Percentiles rank a stretch among this genome's conserved stretches.
Conservation (phyloP, 2,888 invertebrate genomes). For the Hofmannophila pseudospretella region DNA sequence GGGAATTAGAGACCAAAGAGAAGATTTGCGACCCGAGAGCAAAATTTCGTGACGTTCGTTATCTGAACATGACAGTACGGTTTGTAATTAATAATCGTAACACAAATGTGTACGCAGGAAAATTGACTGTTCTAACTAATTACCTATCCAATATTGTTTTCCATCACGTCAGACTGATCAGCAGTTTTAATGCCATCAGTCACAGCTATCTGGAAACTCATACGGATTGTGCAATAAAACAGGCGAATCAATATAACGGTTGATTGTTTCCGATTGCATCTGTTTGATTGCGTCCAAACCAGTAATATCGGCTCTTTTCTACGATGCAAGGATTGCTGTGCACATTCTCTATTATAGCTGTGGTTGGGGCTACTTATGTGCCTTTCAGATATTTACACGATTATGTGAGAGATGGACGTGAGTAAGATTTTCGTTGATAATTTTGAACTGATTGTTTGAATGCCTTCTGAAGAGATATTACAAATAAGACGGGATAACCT, state of each 20-base stretch:
- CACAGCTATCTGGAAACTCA: constrained; percentile 47
- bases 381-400: constrained; percentile 31
- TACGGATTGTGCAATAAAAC: constrained; percentile 51
- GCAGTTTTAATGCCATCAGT: not conserved
- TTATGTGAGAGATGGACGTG: constrained; percentile 65
- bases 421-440: too few species aligned
- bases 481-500: too few species aligned
- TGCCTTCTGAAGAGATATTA: too few species aligned
- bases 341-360: constrained; percentile 7
- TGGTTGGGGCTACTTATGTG: constrained; percentile 7
- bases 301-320: constrained; percentile 12
- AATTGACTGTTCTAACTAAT: too few species aligned
- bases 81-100: too few species aligned
- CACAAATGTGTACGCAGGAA: too few species aligned
- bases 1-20: too few species aligned
- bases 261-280: constrained; percentile 49
- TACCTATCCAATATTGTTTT: too few species aligned
- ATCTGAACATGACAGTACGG: too few species aligned
- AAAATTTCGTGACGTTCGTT: too few species aligned
- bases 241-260: constrained; percentile 36
- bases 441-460: too few species aligned
- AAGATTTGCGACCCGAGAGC: too few species aligned
- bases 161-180: not conserved
- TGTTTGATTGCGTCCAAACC: constrained; percentile 26
- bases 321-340: constrained; percentile 15